Conservation (phyloP, 2,113 vertebrate genomes). For the Ciconia boyciana region DNA sequence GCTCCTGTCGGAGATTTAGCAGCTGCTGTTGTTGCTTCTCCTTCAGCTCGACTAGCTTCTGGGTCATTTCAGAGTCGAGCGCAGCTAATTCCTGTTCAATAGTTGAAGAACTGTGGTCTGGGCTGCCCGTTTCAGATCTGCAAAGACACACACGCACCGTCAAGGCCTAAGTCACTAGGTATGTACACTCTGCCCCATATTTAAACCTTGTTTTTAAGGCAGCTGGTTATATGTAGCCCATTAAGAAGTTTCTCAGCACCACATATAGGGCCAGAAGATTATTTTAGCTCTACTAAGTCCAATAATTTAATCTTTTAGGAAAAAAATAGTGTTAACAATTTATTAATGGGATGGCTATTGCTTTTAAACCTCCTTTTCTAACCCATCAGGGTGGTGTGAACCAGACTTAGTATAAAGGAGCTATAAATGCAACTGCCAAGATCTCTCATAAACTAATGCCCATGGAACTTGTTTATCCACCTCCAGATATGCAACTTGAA, state of each 20-base stretch:
- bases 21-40: constrained; percentile 94
- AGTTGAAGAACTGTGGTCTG: constrained; percentile 81
- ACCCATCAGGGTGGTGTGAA: background rate
- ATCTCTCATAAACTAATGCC: background rate
- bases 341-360: background rate
- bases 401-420: background rate
- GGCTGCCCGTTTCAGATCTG: constrained; percentile 81
- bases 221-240: background rate
- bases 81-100: constrained; percentile 87
- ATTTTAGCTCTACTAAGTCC: background rate
- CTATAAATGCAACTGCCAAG: background rate
- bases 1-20: constrained; percentile 92
- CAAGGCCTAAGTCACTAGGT: background rate
- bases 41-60: constrained; percentile 87
- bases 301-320: background rate
- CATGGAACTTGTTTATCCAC: background rate
- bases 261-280: background rate
- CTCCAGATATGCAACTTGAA: background rate
- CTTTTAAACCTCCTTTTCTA: background rate
- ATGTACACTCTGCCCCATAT: background rate
- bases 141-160: background rate
- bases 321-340: background rate
- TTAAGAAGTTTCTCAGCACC: background rate
- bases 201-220: background rate
- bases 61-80: constrained; percentile 86